These are phyloP conservation scores for Gryon sp. DNA, from an alignment of 1,140 invertebrate genomes.

Conservation along the genomic window DNA sequence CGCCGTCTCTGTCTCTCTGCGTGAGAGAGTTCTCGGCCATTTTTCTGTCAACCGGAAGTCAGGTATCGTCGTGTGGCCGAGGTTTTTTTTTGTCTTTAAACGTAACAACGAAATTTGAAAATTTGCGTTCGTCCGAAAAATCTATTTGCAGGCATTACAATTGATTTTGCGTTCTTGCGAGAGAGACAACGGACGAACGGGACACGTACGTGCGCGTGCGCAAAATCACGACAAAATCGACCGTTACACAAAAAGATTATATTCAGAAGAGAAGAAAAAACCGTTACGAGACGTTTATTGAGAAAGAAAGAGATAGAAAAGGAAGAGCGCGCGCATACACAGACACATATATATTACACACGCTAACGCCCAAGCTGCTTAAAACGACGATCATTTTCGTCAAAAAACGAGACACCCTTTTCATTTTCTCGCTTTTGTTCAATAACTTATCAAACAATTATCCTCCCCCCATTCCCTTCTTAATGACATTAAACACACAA, in stretches of 20 bases:
- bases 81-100: no score
- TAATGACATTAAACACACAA: conserved; percentile 14
- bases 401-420: no score
- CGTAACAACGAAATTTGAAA: no score
- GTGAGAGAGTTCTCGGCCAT: conserved; percentile 1
- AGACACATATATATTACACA: no score
- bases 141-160: conserved; percentile 15
- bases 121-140: conserved; percentile 18
- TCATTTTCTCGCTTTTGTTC: neutral
- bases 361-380: neutral
- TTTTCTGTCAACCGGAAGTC: conserved; percentile 21
- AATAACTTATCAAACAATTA: neutral
- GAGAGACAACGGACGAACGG: no score
- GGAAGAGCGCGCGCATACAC: no score
- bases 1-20: conserved; percentile 1
- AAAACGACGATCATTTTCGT: neutral
- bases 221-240: neutral
- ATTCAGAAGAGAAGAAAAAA: no score
- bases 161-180: no score
- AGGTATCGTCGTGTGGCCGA: conserved; percentile 15
- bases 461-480: neutral
- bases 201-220: conserved; percentile 1
- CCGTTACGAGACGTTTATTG: neutral
- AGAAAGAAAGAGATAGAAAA: no score
- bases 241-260: no score